Evolutionary conservation across 1,140 invertebrate species (phyloP), one percentile per base, ranked within the genome.

Genomic region (Lucilia cuprina): DNA sequence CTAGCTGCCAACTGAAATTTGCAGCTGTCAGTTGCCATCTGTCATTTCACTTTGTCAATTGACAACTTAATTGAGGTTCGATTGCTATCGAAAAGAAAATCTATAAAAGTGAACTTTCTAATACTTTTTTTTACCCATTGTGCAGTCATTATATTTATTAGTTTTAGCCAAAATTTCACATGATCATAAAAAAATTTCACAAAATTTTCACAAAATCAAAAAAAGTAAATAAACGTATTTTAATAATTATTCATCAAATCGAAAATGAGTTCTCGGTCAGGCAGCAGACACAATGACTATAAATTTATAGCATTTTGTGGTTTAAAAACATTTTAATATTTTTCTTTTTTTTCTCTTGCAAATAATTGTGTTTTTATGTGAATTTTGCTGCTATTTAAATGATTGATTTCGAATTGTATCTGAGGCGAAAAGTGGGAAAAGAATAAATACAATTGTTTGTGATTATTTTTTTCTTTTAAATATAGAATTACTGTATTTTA

Each of bases 261-360:
- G 0, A 70, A 19, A 21, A 70, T 70, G 21, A 70, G 65, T 70
- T 70, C n/a, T 70, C 21, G 55, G 55, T 12, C 55, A 60, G 55
- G 17, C 12, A 55, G 65, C 65, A 70, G 65, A 70, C 65, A 70
- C 65, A 70, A 70, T 70, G 65, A 21, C 65, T 70, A 70, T 70
- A 70, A 70, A 70, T 70, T 70, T 70, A 70, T 70, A 70, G 65
- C 21, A 70, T 70, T 70, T 70, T 70, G 60, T 70, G 60, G 60
- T 70, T 19, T 19, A 21, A 70, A 60, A 14, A 7, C 10, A 55
- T 55, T 70, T 70, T 70, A 70, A 55, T 41, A 41, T 10, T 10
- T 55, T 10, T 55, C 2, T 2, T 49, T 49, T 49, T 49, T 49
- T 49, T 49, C 13, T 49, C 25, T 30, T 5, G 17, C 13, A 55